Base-by-base conservation (phyloP, 2,888 invertebrate genomes). In the Hirtodrosophila histrioides region DNA sequence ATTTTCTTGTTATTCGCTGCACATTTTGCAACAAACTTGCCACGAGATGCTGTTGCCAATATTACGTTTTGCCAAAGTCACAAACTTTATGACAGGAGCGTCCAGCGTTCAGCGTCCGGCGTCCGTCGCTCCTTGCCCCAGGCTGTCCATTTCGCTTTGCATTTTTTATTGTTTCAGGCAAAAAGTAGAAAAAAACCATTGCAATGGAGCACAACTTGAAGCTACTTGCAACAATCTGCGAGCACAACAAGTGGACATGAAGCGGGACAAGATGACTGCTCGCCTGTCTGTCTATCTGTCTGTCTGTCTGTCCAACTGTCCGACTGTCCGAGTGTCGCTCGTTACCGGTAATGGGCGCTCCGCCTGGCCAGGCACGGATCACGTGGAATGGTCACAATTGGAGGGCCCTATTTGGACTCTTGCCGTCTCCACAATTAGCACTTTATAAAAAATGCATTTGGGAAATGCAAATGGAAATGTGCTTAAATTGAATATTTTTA, bases 11-110 rank as follows among this genome's bases (percentile, higher is more conserved):
- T 41, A 48, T 50, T 64, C 48, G 82, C 56, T 84, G 80, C 80
- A 82, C 80, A 78, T 67, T 82, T 82, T 58, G 70, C 81, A 86
- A 79, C 70, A 86, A 69, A 65, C 46, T 79, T 70, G 68, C 48
- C 75, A 46, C 46, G 40, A 66, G 43, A 23, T 57, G 58, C 54
- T 55, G 37, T 51, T 33, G 60, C 51, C 41, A 54, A 46, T 35
- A 49, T 60, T 58, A 54, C 43, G 36, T 17, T 70, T 79, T 60
- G 69, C 55, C 69, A 65, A 77, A 74, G 78, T 63, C 69, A 51
- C 54, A 63, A 78, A 67, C 64, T 67, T 75, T 68, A 84, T 74
- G 70, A 56, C 73, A 51, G 57, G 45, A 63, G 23, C 33, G 48
- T 10, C 44, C 35, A 46, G 43, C 44, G 35, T 31, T 31, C 2